These are phyloP conservation scores for Dione juno DNA, from an alignment of 2,888 invertebrate species.

Conservation along the genomic window DNA sequence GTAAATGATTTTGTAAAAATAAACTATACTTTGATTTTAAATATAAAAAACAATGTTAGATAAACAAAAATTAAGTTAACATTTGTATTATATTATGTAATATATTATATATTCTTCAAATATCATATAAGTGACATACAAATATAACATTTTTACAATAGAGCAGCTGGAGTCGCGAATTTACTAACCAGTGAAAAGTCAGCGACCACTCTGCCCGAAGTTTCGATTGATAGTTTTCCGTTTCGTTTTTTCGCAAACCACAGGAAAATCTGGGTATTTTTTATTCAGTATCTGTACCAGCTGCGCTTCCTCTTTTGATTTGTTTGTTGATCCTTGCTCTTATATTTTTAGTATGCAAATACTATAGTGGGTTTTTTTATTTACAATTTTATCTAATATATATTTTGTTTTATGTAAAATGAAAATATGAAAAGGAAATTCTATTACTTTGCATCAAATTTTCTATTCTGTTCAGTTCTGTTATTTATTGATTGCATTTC, in stretches of 20 bases:
- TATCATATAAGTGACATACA: neutral
- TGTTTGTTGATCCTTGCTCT: slow-evolving; percentile 24
- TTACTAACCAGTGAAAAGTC: slow-evolving; percentile 69
- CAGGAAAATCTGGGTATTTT: slow-evolving; percentile 58
- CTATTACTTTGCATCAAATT: neutral
- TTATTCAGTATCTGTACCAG: slow-evolving; percentile 44
- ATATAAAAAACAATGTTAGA: too few relatives aligned
- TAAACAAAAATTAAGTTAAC: too few relatives aligned
- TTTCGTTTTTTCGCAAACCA: slow-evolving; percentile 60
- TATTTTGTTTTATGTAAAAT: neutral
- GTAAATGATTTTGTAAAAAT: too few relatives aligned
- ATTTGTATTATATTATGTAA: neutral
- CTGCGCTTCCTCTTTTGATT: slow-evolving; percentile 38
- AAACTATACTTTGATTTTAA: too few relatives aligned
- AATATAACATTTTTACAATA: slow-evolving; percentile 16
- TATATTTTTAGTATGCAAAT: slow-evolving; percentile 15
- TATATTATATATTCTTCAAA: neutral
- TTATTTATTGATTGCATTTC: too few relatives aligned
- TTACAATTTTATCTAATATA: neutral
- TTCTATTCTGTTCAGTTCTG: too few relatives aligned
- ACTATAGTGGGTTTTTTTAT: neutral
- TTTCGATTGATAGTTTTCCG: slow-evolving; percentile 62
- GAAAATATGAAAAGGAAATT: neutral
- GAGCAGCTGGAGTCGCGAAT: slow-evolving; percentile 20
- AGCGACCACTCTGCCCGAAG: slow-evolving; percentile 49